A percentile compares a stretch with the other conserved stretches of the same genome.
These are phyloP conservation scores for Eupithecia tripunctaria DNA, from an alignment of 2,888 invertebrate genomes.

Conservation along the genomic window DNA sequence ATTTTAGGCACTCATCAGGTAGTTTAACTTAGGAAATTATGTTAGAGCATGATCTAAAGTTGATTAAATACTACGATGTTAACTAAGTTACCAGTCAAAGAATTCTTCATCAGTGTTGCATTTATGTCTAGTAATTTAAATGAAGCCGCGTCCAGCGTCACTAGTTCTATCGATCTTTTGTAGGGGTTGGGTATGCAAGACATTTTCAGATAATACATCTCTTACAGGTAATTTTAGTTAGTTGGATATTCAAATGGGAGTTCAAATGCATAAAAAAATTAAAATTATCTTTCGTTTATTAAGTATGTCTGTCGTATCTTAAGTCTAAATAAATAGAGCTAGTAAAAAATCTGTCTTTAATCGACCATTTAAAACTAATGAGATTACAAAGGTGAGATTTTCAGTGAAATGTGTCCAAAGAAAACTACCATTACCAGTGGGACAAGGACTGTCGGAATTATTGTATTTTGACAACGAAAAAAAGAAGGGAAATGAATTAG, in stretches of 20 bases:
- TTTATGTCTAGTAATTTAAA: neutral
- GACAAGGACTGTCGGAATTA: neutral
- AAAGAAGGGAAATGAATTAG: neutral
- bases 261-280: conserved; percentile 29
- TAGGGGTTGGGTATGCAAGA: conserved; percentile 4
- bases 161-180: conserved; percentile 2
- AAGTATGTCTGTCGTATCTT: conserved; percentile 26
- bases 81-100: neutral
- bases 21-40: neutral
- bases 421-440: conserved; percentile 31
- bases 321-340: conserved; percentile 30
- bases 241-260: conserved; percentile 1
- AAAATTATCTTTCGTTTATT: conserved; percentile 39
- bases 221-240: neutral
- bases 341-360: conserved; percentile 34
- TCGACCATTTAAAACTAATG: conserved; percentile 32
- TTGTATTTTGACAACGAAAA: conserved; percentile 18
- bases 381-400: conserved; percentile 51
- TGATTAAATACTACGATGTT: neutral
- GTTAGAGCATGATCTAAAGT: neutral
- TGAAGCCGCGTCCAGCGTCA: neutral
- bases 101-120: conserved; percentile 8
- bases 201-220: conserved; percentile 1
- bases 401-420: conserved; percentile 53
- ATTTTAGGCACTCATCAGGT: neutral